Percentiles rank a stretch among this genome's conserved stretches.
These are phyloP conservation scores for Calyptomena viridis DNA, from an alignment of 2,113 vertebrate species.

Conservation along the genomic window DNA sequence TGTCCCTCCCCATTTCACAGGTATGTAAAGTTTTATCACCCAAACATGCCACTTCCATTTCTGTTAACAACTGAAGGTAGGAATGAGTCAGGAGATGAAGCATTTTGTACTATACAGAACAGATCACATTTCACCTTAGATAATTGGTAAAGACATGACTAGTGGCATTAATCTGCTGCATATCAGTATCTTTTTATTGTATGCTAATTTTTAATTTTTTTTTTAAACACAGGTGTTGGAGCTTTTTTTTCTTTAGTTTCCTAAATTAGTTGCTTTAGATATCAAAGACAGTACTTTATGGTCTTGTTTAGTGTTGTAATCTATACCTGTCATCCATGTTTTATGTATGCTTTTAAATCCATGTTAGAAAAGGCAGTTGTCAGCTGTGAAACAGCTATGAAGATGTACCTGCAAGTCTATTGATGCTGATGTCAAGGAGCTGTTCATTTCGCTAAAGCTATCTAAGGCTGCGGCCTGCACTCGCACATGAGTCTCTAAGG, in stretches of 20 bases:
- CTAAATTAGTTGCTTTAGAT: neutral
- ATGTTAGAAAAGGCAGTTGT: neutral
- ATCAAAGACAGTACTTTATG: neutral
- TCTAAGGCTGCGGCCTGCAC: conserved; percentile 86
- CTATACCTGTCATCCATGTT: neutral
- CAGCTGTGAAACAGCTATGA: conserved; percentile 20
- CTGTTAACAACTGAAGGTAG: neutral
- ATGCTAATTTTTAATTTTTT: neutral
- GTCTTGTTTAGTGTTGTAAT: neutral
- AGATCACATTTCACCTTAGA: neutral
- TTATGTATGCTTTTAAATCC: neutral
- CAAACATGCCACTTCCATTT: neutral
- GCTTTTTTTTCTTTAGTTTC: neutral
- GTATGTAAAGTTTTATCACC: neutral
- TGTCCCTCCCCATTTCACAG: neutral
- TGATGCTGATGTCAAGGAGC: conserved; percentile 85
- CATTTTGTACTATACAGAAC: neutral
- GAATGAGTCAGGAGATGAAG: neutral
- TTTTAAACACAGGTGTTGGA: neutral
- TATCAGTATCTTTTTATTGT: neutral
- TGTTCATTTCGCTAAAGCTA: conserved; percentile 91
- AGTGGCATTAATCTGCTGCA: neutral
- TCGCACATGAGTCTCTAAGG: conserved; percentile 86
- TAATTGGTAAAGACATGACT: neutral
- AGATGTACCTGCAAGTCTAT: conserved; percentile 86